These are phyloP conservation scores for Drosophila ananassae DNA, from an alignment of 1,140 invertebrate genomes.

Conservation along the genomic window DNA sequence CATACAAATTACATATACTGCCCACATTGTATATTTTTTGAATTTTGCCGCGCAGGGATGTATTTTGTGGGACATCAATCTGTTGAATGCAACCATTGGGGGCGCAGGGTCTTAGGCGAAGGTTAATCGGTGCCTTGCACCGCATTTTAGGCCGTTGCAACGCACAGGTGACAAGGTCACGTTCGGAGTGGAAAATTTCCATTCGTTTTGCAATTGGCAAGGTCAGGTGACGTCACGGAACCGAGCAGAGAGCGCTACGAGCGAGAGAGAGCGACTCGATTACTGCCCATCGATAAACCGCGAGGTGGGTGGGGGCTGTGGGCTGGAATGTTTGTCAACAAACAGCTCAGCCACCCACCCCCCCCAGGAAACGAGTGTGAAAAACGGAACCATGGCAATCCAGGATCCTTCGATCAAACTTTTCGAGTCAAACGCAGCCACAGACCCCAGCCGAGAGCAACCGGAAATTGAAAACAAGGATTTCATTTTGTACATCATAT, in stretches of 20 bases:
- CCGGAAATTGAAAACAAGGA: not conserved
- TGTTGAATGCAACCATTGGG: conserved; percentile 20
- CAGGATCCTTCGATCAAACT: conserved; percentile 40
- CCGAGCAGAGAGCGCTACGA: not conserved
- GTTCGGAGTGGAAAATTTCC: conserved; percentile 18
- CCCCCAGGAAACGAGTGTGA: not conserved
- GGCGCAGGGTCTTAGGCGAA: not conserved
- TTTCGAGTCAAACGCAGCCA: not conserved
- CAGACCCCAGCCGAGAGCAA: not conserved
- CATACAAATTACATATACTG: not conserved
- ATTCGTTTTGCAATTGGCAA: conserved; percentile 19
- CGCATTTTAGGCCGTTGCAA: not conserved
- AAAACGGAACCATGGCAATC: conserved; percentile 25
- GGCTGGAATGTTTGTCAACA: not conserved
- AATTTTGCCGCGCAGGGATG: conserved; percentile 31
- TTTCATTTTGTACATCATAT: not conserved
- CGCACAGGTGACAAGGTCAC: not conserved
- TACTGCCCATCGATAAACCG: conserved; percentile 11
- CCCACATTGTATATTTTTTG: conserved; percentile 1
- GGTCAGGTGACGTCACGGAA: conserved; percentile 29
- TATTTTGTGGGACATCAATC: conserved; percentile 19
- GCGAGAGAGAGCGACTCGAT: conserved; percentile 4
- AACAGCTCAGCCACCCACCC: not conserved
- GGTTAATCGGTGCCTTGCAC: not conserved
- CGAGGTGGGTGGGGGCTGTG: not conserved